Base-by-base conservation (phyloP, 2,888 invertebrate species). In the Galerucella calmariensis region DNA sequence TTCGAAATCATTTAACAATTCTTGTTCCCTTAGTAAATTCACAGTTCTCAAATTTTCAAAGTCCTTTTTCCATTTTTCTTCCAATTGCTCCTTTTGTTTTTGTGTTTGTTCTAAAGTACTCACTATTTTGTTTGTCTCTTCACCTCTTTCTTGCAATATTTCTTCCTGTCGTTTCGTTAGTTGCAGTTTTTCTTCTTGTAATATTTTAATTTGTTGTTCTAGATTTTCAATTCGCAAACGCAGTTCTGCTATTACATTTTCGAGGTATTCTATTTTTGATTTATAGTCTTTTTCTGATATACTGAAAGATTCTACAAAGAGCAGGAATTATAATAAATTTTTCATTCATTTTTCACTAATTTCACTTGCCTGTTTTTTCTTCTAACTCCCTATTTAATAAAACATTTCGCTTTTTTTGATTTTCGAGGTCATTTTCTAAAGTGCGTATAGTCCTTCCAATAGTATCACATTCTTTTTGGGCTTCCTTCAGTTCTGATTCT, bases 1-100 rank as follows among this genome's bases (percentile, higher is more conserved):
- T 88, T 95, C 95, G 87, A 94, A 95, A 88, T 95, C 95, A 4
- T 92, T 92, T 79, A 95, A 88, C 82, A 95, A 89, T 74, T 92
- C 89, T 82, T 94, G 94, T 67, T 95, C 94, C 67, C 94, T 89
- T 69, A 93, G 90, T 69, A 92, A 91, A 46, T 92, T 92, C 62
- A 92, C 91, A 0, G 92, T 92, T 2, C 93, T 88, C 56, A 93
- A 89, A 12, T 91, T 90, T 80, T 93, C 92, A 87, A 93, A 92
- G n/a, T 93, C 93, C 0, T 89, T 85, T 9, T 92, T 90, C 91
- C 92, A 93, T 86, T 90, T 90, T 58, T 88, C 87, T 81, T 91
- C 90, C 69, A 90, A 87, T 79, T 89, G 88, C 75, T 88, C 88
- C 74, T 91, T 90, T 82, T 92, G 91, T 59, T 90, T 90, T 75